Evolutionary conservation across 2,797 vertebrate genomes (phyloP).

Genomic region (Peromyscus melanophrys): DNA sequence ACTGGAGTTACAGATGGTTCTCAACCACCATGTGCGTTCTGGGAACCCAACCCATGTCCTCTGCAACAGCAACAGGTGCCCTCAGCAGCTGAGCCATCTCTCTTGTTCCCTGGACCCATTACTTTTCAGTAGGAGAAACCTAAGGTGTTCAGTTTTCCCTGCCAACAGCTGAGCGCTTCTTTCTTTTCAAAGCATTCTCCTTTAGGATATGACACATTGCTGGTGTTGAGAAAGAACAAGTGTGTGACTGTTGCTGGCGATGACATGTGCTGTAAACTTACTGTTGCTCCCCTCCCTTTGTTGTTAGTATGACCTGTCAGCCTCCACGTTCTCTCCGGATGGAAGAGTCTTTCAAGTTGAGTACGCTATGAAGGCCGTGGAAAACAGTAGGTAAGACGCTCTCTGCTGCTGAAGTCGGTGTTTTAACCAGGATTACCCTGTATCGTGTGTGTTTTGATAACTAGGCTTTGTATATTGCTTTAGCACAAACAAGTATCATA

Average conservation of each 20-base stretch:
- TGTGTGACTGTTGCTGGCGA: slow-evolving; percentile 26
- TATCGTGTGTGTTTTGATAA: slow-evolving; percentile 55
- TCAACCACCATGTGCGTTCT: background rate
- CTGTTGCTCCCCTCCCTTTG: background rate
- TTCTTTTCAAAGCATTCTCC: slow-evolving; percentile 42
- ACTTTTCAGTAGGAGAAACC: slow-evolving; percentile 35
- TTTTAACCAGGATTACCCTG: slow-evolving; percentile 28
- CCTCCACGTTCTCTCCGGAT: slow-evolving; percentile 98
- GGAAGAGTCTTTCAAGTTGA: slow-evolving; percentile 99
- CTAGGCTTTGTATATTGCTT: slow-evolving; percentile 58
- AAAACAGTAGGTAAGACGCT: slow-evolving; percentile 96
- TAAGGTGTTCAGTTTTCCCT: background rate
- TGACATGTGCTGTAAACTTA: slow-evolving; percentile 46
- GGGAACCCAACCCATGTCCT: background rate
- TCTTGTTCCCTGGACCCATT: background rate
- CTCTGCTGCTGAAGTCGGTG: slow-evolving; percentile 50
- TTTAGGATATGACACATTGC: slow-evolving; percentile 4
- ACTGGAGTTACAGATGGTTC: background rate
- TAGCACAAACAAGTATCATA: background rate
- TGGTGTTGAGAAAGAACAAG: background rate
- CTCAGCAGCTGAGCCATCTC: background rate
- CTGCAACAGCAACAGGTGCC: background rate
- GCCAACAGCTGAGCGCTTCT: background rate
- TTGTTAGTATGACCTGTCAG: slow-evolving; percentile 95
- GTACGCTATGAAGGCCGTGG: slow-evolving; percentile 99